A percentile compares a stretch with the other conserved stretches of the same genome.
These are phyloP conservation scores for Drosophila nannoptera DNA, from an alignment of 1,140 invertebrate species.

Conservation along the genomic window DNA sequence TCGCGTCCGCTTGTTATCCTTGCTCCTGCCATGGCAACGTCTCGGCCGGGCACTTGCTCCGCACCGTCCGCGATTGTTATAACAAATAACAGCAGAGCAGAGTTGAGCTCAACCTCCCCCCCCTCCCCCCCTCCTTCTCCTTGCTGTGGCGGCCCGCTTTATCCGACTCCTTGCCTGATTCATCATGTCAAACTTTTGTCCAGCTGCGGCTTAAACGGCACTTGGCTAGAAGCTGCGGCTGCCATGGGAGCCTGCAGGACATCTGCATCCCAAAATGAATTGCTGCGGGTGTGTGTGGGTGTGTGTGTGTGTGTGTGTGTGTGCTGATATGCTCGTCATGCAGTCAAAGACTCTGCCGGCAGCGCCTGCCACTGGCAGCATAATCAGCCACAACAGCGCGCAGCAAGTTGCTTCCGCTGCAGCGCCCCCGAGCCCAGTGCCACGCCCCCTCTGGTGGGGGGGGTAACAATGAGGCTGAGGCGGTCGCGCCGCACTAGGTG, in stretches of 20 bases:
- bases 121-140: conserved; percentile 1
- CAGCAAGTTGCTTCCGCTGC: conserved; percentile 78
- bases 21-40: conserved; percentile 69
- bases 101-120: neutral
- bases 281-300: conserved; percentile 32
- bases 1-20: conserved; percentile 36
- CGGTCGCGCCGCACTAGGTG: conserved; percentile 50
- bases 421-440: conserved; percentile 43
- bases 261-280: conserved; percentile 25
- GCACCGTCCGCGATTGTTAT: conserved; percentile 64
- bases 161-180: conserved; percentile 32
- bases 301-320: conserved; percentile 11
- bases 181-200: conserved; percentile 75
- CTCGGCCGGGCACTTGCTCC: conserved; percentile 11
- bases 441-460: neutral
- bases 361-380: conserved; percentile 67
- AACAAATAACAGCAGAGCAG: conserved; percentile 65
- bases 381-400: conserved; percentile 78
- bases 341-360: conserved; percentile 25
- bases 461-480: conserved; percentile 18
- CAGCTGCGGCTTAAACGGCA: conserved; percentile 60
- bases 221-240: conserved; percentile 1
- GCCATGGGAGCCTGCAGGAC: conserved; percentile 40
- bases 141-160: no score
- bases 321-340: conserved; percentile 33